Percentiles rank a stretch among this genome's conserved stretches.
phyloP scores from a whole-genome alignment of 1,140 invertebrate genomes.

The Mactra quadrangularis region DNA sequence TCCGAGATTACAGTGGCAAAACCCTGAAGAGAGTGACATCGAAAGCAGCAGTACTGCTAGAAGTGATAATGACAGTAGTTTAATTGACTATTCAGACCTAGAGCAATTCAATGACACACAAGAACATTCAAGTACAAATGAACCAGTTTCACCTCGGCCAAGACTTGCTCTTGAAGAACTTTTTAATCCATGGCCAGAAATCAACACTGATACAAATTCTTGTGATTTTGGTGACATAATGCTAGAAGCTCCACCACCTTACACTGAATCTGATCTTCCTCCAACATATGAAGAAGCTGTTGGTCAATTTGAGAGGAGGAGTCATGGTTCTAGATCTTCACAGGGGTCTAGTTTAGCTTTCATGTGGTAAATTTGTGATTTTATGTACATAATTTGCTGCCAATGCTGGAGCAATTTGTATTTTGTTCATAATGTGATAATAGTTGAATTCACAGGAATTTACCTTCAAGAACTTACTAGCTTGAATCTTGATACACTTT shows the following conservation, averaged over 20 bases:
- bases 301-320: constrained; percentile 19
- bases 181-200: constrained; percentile 27
- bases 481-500: too few relatives aligned
- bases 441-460: too few relatives aligned
- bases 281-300: constrained; percentile 56
- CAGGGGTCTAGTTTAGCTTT: constrained; percentile 37
- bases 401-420: too few relatives aligned
- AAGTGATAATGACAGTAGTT: constrained; percentile 15
- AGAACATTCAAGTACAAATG: too few relatives aligned
- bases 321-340: constrained; percentile 36
- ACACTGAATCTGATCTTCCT: constrained; percentile 43
- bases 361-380: constrained; percentile 59
- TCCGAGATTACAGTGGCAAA: background rate
- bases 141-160: too few relatives aligned
- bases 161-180: constrained; percentile 48
- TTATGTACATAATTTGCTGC: too few relatives aligned
- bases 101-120: background rate
- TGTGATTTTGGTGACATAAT: background rate
- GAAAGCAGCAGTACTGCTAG: constrained; percentile 47
- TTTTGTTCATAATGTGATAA: too few relatives aligned
- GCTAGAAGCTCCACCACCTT: constrained; percentile 32
- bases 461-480: too few relatives aligned
- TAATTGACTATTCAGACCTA: constrained; percentile 33
- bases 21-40: background rate
- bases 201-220: background rate